Evolutionary conservation across 2,113 vertebrate species (phyloP), one percentile per base, ranked within the genome.

Genomic region (Bambusicola thoracicus): DNA sequence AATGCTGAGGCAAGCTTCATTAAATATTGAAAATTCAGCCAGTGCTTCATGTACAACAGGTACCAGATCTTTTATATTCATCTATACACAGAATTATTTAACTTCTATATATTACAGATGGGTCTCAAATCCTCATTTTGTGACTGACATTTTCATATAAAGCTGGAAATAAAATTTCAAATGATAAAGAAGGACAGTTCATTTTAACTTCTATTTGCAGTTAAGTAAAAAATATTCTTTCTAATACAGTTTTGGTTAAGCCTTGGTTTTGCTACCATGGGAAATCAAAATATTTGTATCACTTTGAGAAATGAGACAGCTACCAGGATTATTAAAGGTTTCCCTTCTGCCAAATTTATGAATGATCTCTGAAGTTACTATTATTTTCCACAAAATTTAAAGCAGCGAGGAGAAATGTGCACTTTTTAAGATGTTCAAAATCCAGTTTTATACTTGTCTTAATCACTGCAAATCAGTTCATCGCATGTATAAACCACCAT

Each of bases 401-500:
- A 93, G n/a, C 1, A 24, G 90, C 66, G 0, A 70, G 29, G 29
- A 38, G 51, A 92, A 75, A 59, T 19, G 4, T 25, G 68, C 36
- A 5, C 79, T 94, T 65, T 36, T 61, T 24, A 67, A 85, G 75
- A 58, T 2, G 85, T 75, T 70, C 75, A 58, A 70, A 95, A 95
- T 91, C 92, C 90, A 94, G 91, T 96, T 96, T 96, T 93, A 92
- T 95, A 93, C 76, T 95, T 95, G 93, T 88, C 90, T 93, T 93
- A 63, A 96, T 96, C 90, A 81, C 90, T 65, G 56, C 73, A 61
- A 53, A 86, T 94, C 93, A 86, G 85, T 15, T 90, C 82, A 44
- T 81, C 85, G 5, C 85, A 56, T 7, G 27, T 40, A 72, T 80
- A 68, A 77, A 89, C 80, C 9, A 40, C 96, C 96, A 96, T 92